A percentile compares a stretch with the other conserved stretches of the same genome.
Conservation (phyloP, 2,113 vertebrate species). For the Bubo bubo region DNA sequence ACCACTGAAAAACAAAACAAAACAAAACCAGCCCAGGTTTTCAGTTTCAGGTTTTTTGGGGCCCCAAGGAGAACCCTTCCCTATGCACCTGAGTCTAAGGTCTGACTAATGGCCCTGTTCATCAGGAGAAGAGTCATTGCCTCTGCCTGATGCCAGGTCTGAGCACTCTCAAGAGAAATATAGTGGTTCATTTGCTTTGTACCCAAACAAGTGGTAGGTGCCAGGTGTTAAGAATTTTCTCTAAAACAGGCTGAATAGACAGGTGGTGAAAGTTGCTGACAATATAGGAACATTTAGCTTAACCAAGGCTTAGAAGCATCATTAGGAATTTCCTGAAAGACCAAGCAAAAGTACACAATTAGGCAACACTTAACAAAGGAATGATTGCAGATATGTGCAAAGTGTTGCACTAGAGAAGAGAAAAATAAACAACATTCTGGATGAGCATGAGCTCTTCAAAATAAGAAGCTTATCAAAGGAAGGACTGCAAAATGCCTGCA, state of each 20-base stretch:
- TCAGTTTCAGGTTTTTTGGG: neutral
- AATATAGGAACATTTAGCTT: slow-evolving; percentile 4
- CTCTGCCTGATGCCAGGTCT: neutral
- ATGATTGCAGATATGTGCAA: neutral
- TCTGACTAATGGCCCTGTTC: neutral
- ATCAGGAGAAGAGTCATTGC: neutral
- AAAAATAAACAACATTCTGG: neutral
- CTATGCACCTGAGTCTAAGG: neutral
- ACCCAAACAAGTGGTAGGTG: neutral
- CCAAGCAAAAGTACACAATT: neutral
- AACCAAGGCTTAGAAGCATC: neutral
- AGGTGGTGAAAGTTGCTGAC: slow-evolving; percentile 53
- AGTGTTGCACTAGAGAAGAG: neutral
- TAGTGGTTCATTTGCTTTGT: neutral
- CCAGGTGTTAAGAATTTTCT: slow-evolving; percentile 20
- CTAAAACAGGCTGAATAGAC: slow-evolving; percentile 3
- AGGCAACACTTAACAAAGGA: neutral
- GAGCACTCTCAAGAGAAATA: neutral
- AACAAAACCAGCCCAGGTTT: neutral
- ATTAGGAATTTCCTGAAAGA: slow-evolving; percentile 26
- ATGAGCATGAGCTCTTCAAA: slow-evolving; percentile 8
- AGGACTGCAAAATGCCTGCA: neutral
- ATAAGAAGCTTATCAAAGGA: neutral
- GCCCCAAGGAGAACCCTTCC: neutral
- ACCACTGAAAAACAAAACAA: neutral